Evolutionary conservation across 1,140 invertebrate species (phyloP).

Genomic region (Hyles vespertilio): DNA sequence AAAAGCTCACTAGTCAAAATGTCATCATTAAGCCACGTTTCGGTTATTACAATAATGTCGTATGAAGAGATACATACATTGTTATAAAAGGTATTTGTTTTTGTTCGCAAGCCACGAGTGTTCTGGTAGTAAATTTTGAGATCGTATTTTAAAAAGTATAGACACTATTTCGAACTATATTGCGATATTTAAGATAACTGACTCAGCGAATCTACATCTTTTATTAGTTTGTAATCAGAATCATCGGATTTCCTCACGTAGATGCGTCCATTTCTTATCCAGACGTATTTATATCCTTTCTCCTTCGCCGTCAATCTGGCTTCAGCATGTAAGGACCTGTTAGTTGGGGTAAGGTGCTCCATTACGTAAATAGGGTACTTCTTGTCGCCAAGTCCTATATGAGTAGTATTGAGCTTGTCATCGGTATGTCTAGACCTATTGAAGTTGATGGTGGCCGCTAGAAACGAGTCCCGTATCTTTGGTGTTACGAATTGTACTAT

Average conservation of each 20-base stretch:
- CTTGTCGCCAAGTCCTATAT: neutral
- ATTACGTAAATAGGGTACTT: neutral
- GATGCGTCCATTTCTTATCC: slow-evolving; percentile 2
- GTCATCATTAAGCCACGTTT: slow-evolving; percentile 7
- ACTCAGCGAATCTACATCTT: slow-evolving; percentile 2
- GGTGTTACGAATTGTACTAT: slow-evolving; percentile 1
- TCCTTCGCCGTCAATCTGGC: neutral
- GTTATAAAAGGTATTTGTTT: slow-evolving; percentile 8
- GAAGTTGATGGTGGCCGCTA: slow-evolving; percentile 1
- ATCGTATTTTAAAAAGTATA: neutral
- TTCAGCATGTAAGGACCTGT: slow-evolving; percentile 3
- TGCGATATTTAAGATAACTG: neutral
- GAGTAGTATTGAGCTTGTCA: slow-evolving; percentile 3
- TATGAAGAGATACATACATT: slow-evolving; percentile 9
- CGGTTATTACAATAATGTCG: slow-evolving; percentile 12
- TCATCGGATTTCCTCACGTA: slow-evolving; percentile 3
- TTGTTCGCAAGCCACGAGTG: slow-evolving; percentile 1
- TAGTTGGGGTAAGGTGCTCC: neutral
- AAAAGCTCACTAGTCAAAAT: slow-evolving; percentile 3
- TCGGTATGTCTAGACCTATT: slow-evolving; percentile 1
- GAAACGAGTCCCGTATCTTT: neutral
- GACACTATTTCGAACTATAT: neutral
- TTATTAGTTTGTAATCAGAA: neutral
- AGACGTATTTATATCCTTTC: slow-evolving; percentile 1
- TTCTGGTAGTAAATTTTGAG: slow-evolving; percentile 9